Conservation (phyloP, 2,797 vertebrate species). For the Trachops cirrhosus region DNA sequence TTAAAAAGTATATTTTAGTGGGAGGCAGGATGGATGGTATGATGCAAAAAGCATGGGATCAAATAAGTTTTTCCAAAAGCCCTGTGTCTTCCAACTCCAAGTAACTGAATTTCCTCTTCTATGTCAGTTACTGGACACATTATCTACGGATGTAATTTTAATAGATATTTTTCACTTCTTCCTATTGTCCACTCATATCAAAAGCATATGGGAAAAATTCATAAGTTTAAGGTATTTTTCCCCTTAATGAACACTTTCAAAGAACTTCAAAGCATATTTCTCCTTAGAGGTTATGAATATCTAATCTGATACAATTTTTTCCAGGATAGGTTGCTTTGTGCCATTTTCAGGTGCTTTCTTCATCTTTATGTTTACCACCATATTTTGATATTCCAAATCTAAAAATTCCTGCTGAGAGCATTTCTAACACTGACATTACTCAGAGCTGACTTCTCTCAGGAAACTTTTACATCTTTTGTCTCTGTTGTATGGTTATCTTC, state of each 20-base stretch:
- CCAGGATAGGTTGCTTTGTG: neutral
- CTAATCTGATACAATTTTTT: neutral
- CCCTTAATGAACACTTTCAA: neutral
- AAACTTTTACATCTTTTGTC: neutral
- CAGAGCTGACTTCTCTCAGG: neutral
- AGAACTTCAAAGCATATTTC: neutral
- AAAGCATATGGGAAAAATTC: neutral
- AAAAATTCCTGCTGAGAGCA: neutral
- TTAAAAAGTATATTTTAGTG: neutral
- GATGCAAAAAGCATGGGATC: neutral
- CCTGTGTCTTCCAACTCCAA: neutral
- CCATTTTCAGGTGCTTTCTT: neutral
- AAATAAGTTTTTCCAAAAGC: neutral
- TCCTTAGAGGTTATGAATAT: neutral
- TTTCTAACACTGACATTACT: neutral
- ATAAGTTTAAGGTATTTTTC: neutral
- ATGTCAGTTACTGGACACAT: neutral
- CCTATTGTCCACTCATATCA: neutral
- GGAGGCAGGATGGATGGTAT: neutral
- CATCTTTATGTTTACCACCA: neutral
- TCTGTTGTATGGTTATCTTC: neutral
- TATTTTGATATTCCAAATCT: neutral
- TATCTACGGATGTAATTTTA: neutral
- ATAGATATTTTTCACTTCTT: neutral
- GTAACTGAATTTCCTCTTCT: neutral